Evolutionary conservation across 1,140 invertebrate species (phyloP), one percentile per base, ranked within the genome.

Genomic region (Hycleus phaleratus): DNA sequence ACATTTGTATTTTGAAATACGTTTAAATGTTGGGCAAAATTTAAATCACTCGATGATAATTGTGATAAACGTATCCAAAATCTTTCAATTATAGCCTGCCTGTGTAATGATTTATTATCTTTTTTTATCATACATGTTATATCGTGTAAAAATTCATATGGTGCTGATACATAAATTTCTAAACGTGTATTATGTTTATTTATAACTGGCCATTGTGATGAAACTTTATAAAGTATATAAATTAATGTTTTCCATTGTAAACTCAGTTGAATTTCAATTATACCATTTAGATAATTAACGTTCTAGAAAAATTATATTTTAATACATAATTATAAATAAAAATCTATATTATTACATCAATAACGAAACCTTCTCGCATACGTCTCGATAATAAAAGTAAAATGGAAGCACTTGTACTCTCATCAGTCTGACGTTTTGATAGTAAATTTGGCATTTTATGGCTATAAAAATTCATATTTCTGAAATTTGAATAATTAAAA

Each of bases 111-210:
- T 62, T 82, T 81, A 11, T 85, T 76, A 42, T 81, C 80, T 61
- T 85, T 85, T 61, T 86, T 86, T 25, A 79, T 80, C 25, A 82
- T 71, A 70, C 85, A 88, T 1, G 85, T 88, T 12, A 90, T 83
- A 66, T 91, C 88, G 68, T 90, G 86, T 11, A 91, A 73, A 75
- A 91, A 90, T 67, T 90, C 87, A 68, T 91, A 90, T 2, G 85
- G 83, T 3, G 85, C 86, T 82, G 71, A 74, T 46, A 85, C 77
- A 10, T 77, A 79, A 44, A 85, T 77, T 50, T 78, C 77, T 56
- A 80, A 82, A 59, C 79, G 77, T 47, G 83, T 78, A 32, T 74
- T 73, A 60, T 76, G 79, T 66, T 72, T 18, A 18, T 18, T 70
- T 8, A 56, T 45, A 12, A 75, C 65, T 42, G 82, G 82, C 83